Conservation (phyloP, 37 sponge, comb jelly and placozoan genomes). For the Spongilla lacustris region DNA sequence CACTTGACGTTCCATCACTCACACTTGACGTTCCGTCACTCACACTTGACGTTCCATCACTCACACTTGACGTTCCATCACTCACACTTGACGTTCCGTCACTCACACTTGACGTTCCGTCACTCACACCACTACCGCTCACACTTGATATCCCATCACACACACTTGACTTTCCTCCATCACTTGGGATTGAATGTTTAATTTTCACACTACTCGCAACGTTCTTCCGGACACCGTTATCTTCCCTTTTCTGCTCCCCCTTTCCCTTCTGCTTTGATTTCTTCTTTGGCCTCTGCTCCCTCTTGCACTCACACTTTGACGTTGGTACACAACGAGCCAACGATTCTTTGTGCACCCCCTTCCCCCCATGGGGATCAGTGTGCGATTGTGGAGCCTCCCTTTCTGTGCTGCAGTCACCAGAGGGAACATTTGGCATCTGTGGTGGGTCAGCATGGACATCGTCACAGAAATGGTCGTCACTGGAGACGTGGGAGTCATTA, state of each 20-base stretch:
- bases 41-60: not conserved
- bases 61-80: not conserved
- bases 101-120: not conserved
- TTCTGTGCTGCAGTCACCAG: not conserved
- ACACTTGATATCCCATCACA: not conserved
- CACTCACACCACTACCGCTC: no score
- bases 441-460: not conserved
- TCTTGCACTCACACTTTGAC: slow-evolving; percentile 3
- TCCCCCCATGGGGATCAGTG: not conserved
- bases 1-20: not conserved
- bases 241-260: slow-evolving; percentile 12
- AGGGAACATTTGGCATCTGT: not conserved
- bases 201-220: not conserved
- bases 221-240: not conserved
- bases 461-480: not conserved
- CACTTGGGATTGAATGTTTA: not conserved
- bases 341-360: not conserved
- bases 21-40: not conserved
- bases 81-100: not conserved
- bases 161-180: not conserved
- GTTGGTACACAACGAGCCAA: not conserved
- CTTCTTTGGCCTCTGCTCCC: slow-evolving; percentile 12
- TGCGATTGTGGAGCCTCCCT: not conserved
- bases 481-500: not conserved
- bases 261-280: slow-evolving; percentile 18